Conservation (phyloP, 2,888 invertebrate species). For the Lasioglossum zephyrum region DNA sequence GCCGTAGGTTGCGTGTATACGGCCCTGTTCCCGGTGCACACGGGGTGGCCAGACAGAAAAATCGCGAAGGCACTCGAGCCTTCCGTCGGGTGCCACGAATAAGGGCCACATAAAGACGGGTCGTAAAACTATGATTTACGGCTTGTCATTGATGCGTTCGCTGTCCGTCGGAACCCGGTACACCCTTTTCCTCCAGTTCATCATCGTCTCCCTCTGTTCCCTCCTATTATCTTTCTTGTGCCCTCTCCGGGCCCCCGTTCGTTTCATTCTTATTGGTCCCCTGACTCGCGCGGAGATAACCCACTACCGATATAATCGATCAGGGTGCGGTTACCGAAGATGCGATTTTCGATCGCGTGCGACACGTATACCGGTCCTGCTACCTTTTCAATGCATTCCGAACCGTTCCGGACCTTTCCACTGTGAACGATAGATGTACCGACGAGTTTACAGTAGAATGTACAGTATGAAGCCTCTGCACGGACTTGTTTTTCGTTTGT, state of each 20-base stretch:
- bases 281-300: constrained; percentile 40
- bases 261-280: constrained; percentile 52
- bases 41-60: constrained; percentile 75
- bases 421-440: neutral
- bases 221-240: constrained; percentile 68
- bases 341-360: neutral
- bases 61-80: constrained; percentile 64
- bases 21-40: constrained; percentile 63
- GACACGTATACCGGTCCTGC: neutral
- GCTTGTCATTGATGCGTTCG: constrained; percentile 81
- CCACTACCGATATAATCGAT: constrained; percentile 64
- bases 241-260: constrained; percentile 2
- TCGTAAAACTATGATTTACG: constrained; percentile 83
- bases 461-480: neutral
- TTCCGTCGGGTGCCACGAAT: constrained; percentile 73
- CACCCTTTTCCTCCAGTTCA: constrained; percentile 58
- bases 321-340: constrained; percentile 30
- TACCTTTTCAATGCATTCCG: neutral
- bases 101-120: constrained; percentile 79
- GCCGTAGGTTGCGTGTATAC: constrained; percentile 25
- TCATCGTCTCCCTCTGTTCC: constrained; percentile 62
- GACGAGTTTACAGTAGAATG: neutral
- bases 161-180: constrained; percentile 63
- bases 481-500: neutral
- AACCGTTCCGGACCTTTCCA: neutral